phyloP scores from a whole-genome alignment of 2,113 vertebrate genomes.

The Sapayoa aenigma region DNA sequence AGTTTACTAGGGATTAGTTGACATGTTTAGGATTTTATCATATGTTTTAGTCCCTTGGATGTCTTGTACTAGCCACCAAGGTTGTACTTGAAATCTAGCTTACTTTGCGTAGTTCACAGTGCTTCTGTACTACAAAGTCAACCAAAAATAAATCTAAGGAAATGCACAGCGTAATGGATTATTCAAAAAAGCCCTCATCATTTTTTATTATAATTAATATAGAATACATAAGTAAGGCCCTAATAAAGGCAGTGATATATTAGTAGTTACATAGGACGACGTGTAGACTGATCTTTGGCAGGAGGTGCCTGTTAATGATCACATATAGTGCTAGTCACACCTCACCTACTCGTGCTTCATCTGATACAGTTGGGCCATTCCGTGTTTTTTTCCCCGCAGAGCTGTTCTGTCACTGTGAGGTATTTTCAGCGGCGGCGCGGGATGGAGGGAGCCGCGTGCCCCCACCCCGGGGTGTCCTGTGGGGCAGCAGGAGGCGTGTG shows the following conservation, averaged over 20 bases:
- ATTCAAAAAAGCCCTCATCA: background rate
- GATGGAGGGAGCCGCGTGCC: too few relatives aligned
- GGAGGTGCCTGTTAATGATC: background rate
- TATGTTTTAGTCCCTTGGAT: too few relatives aligned
- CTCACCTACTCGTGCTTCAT: too few relatives aligned
- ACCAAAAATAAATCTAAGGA: background rate
- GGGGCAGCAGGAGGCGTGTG: too few relatives aligned
- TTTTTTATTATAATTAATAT: background rate
- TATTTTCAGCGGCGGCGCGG: too few relatives aligned
- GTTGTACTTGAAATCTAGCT: background rate
- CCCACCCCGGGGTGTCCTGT: too few relatives aligned
- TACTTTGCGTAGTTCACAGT: background rate
- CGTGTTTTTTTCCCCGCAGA: too few relatives aligned
- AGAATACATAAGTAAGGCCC: background rate
- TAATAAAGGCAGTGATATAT: background rate
- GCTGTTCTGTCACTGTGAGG: too few relatives aligned
- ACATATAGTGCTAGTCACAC: background rate
- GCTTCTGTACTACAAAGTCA: background rate
- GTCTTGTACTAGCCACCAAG: too few relatives aligned
- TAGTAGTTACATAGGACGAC: background rate
- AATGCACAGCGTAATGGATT: background rate
- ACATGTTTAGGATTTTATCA: too few relatives aligned
- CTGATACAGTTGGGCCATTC: too few relatives aligned
- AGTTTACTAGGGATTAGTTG: too few relatives aligned
- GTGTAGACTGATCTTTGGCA: constrained; percentile 7